phyloP scores from a whole-genome alignment of 1,140 invertebrate genomes.

The Drosophila burlai region DNA sequence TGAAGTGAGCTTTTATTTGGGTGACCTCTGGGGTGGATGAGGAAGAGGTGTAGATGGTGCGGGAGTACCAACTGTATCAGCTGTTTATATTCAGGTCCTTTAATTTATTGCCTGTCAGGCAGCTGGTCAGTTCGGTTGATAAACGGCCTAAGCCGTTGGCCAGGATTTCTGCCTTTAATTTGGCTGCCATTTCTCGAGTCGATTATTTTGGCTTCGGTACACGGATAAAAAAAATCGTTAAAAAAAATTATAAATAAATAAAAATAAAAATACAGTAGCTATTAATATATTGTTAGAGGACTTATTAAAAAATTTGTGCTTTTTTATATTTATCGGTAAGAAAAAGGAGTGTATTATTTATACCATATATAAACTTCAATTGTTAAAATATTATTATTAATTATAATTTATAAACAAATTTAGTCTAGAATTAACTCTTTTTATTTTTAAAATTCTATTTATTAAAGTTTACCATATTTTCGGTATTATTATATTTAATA shows the following conservation, averaged over 20 bases:
- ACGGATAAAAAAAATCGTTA: neutral
- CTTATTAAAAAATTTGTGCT: no score
- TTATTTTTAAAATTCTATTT: no score
- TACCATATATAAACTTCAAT: no score
- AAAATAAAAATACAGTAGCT: no score
- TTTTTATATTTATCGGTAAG: no score
- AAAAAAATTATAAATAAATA: neutral
- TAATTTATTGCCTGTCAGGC: conserved; percentile 68
- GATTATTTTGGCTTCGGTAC: conserved; percentile 38
- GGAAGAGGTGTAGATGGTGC: neutral
- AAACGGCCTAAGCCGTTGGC: conserved; percentile 52
- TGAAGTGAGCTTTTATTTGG: conserved; percentile 57
- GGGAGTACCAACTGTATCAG: conserved; percentile 15
- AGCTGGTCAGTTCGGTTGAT: conserved; percentile 56
- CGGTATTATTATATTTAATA: no score
- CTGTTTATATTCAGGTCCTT: conserved; percentile 37
- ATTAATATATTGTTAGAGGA: no score
- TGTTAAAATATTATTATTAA: no score
- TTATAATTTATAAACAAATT: no score
- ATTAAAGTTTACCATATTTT: no score
- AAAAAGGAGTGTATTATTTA: no score
- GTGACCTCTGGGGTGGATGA: neutral
- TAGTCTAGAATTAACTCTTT: no score
- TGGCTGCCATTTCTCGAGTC: conserved; percentile 21
- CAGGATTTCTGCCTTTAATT: conserved; percentile 28